Base-by-base conservation (phyloP, 2,797 vertebrate genomes). In the Diplodus sargus region DNA sequence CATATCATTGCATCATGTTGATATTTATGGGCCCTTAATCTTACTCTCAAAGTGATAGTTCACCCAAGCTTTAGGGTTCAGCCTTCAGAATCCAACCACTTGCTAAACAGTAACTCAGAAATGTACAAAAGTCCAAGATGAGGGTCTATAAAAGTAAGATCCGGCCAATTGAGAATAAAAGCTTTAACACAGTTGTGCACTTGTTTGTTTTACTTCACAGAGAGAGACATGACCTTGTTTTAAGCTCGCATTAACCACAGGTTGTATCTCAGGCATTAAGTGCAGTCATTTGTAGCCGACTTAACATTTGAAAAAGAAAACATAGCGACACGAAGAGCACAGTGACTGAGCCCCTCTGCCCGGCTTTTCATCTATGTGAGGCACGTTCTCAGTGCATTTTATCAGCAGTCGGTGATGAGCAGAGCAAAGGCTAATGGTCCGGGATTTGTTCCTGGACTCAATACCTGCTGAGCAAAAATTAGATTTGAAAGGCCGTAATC, bases 381-480 rank as follows among this genome's bases (percentile, higher is more conserved):
- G 39, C 39, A 45, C 0, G 4, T 25, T 62, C 68, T 30, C 25
- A 17, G 9, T 53, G 4, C 53, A 28, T 70, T 59, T 62, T 47
- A 67, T 78, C 64, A 60, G 60, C 67, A 8, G 54, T 5, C 53
- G 28, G 51, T 34, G 25, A 28, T 47, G 61, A 61, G 22, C n/a
- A 20, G 23, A 79, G 52, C 51, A 30, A 67, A 80, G 45, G 56
- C 70, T 57, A 75, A 76, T 74, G 61, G 57, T 74, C 47, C 4
- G n/a, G 56, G 42, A n/a, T 78, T 70, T 72, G 42, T 70, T 72
- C 59, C 51, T 57, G 62, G 42, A 66, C 51, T 73, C 58, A 52
- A 25, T 74, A 60, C 68, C 30, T 25, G 18, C 30, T 52, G 61
- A 16, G 72, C 9, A 17, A 63, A 63, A 65, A 60, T 13, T 2